These are phyloP conservation scores for Watsonalla cultraria DNA, from an alignment of 2,888 invertebrate genomes.

Conservation along the genomic window DNA sequence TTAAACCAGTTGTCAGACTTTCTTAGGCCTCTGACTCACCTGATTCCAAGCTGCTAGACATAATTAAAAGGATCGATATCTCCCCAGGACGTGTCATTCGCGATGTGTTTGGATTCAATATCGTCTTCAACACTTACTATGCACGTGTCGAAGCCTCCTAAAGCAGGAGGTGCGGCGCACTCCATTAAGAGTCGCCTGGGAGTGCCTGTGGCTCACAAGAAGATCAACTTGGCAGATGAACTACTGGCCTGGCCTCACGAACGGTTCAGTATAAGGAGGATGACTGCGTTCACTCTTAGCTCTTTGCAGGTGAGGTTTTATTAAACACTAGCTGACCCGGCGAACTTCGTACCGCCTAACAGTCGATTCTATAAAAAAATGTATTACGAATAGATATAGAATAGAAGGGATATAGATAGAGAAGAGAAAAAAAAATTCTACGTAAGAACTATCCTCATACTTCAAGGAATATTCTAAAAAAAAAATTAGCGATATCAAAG, in stretches of 20 bases:
- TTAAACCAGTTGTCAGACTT: too few species aligned
- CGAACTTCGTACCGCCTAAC: too few species aligned
- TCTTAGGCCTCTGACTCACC: too few species aligned
- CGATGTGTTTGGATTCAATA: conserved; percentile 92
- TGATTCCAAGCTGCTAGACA: too few species aligned
- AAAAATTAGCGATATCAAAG: too few species aligned
- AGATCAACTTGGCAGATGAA: conserved; percentile 97
- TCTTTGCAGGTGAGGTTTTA: conserved; percentile 75
- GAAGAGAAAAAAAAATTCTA: too few species aligned
- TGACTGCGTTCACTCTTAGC: conserved; percentile 95
- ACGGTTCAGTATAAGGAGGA: conserved; percentile 92
- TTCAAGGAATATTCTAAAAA: too few species aligned
- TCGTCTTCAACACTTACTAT: conserved; percentile 84
- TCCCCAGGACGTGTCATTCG: conserved; percentile 89
- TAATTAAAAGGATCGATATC: not conserved
- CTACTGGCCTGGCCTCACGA: conserved; percentile 98
- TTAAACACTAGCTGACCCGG: too few species aligned
- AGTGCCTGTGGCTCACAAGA: conserved; percentile 90
- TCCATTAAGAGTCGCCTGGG: conserved; percentile 78
- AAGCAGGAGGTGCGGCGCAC: conserved; percentile 87
- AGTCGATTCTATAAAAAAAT: too few species aligned
- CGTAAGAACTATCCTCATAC: too few species aligned
- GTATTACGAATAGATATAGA: too few species aligned
- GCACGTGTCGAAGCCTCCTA: conserved; percentile 98
- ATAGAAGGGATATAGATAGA: too few species aligned